Conservation (phyloP, 1,140 invertebrate species). For the Drosophila repletoides region DNA sequence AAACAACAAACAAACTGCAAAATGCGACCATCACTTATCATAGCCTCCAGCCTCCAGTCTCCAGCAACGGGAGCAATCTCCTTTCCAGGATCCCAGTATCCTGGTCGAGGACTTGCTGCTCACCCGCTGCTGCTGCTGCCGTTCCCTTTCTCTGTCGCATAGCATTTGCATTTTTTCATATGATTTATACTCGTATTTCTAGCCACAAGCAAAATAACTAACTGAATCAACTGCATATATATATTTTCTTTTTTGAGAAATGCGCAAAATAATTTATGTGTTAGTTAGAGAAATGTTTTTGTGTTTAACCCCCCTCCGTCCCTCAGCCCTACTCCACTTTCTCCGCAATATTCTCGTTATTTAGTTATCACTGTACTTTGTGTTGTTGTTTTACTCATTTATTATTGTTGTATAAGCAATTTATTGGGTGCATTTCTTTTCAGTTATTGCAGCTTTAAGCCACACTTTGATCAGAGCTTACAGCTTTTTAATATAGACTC, state of each 20-base stretch:
- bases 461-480: slow-evolving; percentile 24
- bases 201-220: slow-evolving; percentile 23
- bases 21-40: slow-evolving; percentile 74
- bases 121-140: slow-evolving; percentile 30
- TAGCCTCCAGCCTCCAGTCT: slow-evolving; percentile 39
- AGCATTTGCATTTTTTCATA: slow-evolving; percentile 73
- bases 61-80: slow-evolving; percentile 28
- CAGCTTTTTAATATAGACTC: slow-evolving; percentile 11
- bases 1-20: slow-evolving; percentile 68
- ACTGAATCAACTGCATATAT: slow-evolving; percentile 37
- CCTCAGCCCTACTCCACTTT: too few relatives aligned
- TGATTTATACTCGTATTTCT: slow-evolving; percentile 55
- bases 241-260: slow-evolving; percentile 16
- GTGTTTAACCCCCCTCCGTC: slow-evolving; percentile 36
- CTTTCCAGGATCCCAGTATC: slow-evolving; percentile 3
- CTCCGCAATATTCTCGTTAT: slow-evolving; percentile 53
- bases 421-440: slow-evolving; percentile 14
- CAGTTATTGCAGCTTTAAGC: neutral
- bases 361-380: slow-evolving; percentile 62
- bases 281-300: slow-evolving; percentile 73
- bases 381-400: slow-evolving; percentile 42
- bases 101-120: slow-evolving; percentile 8
- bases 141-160: slow-evolving; percentile 56
- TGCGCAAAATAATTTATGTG: slow-evolving; percentile 64
- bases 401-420: slow-evolving; percentile 1